Base-by-base conservation (phyloP, 2,888 invertebrate genomes). In the Acronicta alni region DNA sequence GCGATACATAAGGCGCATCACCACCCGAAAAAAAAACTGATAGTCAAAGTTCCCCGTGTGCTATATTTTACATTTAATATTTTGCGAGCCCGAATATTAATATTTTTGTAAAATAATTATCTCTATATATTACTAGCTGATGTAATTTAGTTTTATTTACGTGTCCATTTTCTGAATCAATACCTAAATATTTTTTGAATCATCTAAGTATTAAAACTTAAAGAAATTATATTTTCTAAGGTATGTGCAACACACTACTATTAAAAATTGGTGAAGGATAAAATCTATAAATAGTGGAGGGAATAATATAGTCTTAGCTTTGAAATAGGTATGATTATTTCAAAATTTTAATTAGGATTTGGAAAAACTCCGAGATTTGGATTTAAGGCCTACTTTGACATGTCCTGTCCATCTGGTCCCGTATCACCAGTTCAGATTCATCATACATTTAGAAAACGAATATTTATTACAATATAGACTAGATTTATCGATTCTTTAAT, bases 301-400 rank as follows among this genome's bases (percentile, higher is more conserved):
- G 91, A 89, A 87, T 91, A 82, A 85, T 81, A 86, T 88, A 91
- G 88, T 91, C 89, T 89, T 89, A 88, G 79, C 75, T 88, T 87
- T 81, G 81, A 83, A 84, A 82, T 82, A 67, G 63, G 59, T 64
- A 60, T 62, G 62, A 64, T 63, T 65, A 72, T 71, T 68, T 64
- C 57, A 75, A 72, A 52, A 49, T 39, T 57, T 67, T 57, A 46
- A 61, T 46, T 60, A 75, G 68, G 75, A 60, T 69, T 66, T 79
- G 75, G 72, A 79, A 78, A 82, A 77, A 81, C 62, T 68, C 78
- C 77, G 68, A 77, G 75, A 77, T 77, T 79, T 80, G 80, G 77
- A 79, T 73, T 59, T 83, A 87, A 86, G 85, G 88, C 84, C 82
- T 85, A 84, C 79, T 56, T 77, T 79, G 84, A 86, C 82, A 84